A percentile compares a stretch with the other conserved stretches of the same genome.
Evolutionary conservation across 2,113 vertebrate species (phyloP).

Genomic region (Alectura lathami): DNA sequence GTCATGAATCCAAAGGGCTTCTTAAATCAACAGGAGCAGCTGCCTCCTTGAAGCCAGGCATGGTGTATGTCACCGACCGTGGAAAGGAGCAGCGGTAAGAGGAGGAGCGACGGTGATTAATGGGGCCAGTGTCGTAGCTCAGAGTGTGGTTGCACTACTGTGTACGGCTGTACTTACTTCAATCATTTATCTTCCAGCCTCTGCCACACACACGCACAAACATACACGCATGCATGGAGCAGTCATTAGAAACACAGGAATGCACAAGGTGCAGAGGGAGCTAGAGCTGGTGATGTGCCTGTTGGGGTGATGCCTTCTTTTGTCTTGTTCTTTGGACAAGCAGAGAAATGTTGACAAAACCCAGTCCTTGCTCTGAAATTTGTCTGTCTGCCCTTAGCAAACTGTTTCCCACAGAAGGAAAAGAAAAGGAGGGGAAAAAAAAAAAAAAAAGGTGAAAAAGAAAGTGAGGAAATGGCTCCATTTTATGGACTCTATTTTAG

Average conservation of each 20-base stretch:
- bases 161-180: constrained; percentile 8
- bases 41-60: constrained; percentile 58
- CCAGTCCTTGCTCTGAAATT: neutral
- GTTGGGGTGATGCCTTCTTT: neutral
- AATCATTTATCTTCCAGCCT: constrained; percentile 31
- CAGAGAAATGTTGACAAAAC: neutral
- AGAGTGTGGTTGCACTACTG: constrained; percentile 50
- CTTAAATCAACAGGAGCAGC: constrained; percentile 67
- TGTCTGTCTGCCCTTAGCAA: neutral
- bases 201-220: neutral
- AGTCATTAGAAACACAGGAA: neutral
- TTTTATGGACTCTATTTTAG: neutral
- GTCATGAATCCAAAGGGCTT: constrained; percentile 40
- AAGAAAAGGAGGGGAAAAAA: neutral
- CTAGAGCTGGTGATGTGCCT: neutral
- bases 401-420: neutral
- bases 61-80: constrained; percentile 50
- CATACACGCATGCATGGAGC: neutral
- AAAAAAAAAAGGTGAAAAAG: fast-evolving
- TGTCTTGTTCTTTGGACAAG: neutral
- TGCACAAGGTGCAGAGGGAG: neutral
- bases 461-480: neutral
- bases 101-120: constrained; percentile 46
- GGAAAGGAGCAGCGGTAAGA: constrained; percentile 26
- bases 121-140: constrained; percentile 49